Conservation (phyloP, 2,113 vertebrate genomes). For the Carlito syrichta region DNA sequence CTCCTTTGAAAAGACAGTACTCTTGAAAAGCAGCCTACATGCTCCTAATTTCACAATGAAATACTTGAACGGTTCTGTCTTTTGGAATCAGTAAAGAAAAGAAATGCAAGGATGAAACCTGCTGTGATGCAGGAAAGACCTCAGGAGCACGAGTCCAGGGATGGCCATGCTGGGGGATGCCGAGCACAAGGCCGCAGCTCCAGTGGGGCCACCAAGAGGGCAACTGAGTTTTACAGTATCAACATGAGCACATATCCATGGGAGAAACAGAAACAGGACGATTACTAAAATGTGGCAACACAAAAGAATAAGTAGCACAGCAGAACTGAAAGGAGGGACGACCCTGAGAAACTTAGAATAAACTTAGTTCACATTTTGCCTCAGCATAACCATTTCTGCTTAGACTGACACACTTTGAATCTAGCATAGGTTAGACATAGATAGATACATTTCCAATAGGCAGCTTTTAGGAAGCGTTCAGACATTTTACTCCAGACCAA, state of each 20-base stretch:
- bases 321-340: too few species aligned
- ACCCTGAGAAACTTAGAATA: too few species aligned
- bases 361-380: too few species aligned
- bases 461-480: too few species aligned
- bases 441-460: too few species aligned
- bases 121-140: background rate
- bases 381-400: too few species aligned
- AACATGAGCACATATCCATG: background rate
- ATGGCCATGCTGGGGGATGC: fast-evolving
- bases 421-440: too few species aligned
- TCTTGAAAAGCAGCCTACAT: slow-evolving; percentile 21
- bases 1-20: slow-evolving; percentile 14
- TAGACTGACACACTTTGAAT: too few species aligned
- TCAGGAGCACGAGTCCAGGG: too few species aligned
- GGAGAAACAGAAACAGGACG: background rate
- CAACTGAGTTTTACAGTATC: background rate
- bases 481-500: too few species aligned
- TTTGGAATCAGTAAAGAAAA: slow-evolving; percentile 4
- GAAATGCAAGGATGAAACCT: background rate
- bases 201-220: background rate
- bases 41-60: slow-evolving; percentile 38
- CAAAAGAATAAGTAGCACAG: fast-evolving
- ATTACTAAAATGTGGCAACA: background rate
- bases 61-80: background rate
- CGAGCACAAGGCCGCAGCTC: background rate